Conservation (phyloP, 2,888 invertebrate species). For the Drosophila eohydei region DNA sequence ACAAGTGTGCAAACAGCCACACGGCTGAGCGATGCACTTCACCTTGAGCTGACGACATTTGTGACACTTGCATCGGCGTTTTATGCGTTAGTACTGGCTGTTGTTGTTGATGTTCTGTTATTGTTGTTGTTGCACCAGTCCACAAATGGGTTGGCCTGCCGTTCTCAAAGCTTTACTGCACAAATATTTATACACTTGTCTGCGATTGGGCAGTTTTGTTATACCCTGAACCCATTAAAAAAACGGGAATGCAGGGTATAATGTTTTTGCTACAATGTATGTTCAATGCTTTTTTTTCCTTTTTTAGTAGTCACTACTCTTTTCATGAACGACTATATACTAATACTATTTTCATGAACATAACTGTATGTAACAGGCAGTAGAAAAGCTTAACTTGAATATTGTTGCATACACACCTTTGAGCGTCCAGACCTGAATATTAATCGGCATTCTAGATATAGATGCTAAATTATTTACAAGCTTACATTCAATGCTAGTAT, state of each 20-base stretch:
- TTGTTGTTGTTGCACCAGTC: constrained; percentile 11
- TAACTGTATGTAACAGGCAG: background rate
- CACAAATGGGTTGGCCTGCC: constrained; percentile 24
- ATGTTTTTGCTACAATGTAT: background rate
- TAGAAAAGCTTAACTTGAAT: too few relatives aligned
- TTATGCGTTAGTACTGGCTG: constrained; percentile 30
- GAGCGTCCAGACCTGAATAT: background rate
- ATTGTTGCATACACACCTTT: background rate
- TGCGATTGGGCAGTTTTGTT: constrained; percentile 16
- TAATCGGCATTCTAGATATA: background rate
- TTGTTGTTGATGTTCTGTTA: background rate
- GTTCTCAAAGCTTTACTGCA: constrained; percentile 26
- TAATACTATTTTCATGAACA: too few relatives aligned
- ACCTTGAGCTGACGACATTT: constrained; percentile 64
- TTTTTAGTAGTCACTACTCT: too few relatives aligned
- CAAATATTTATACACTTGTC: constrained; percentile 41
- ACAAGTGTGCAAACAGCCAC: constrained; percentile 34
- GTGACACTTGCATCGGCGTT: constrained; percentile 49
- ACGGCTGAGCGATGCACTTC: constrained; percentile 47
- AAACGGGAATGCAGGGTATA: background rate
- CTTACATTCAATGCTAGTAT: background rate
- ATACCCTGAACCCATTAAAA: background rate
- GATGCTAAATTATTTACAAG: background rate
- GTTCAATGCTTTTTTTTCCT: background rate
- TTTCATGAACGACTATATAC: too few relatives aligned